Evolutionary conservation across 2,888 invertebrate genomes (phyloP), one percentile per base, ranked within the genome.

Genomic region (Drosophila peninsularis): DNA sequence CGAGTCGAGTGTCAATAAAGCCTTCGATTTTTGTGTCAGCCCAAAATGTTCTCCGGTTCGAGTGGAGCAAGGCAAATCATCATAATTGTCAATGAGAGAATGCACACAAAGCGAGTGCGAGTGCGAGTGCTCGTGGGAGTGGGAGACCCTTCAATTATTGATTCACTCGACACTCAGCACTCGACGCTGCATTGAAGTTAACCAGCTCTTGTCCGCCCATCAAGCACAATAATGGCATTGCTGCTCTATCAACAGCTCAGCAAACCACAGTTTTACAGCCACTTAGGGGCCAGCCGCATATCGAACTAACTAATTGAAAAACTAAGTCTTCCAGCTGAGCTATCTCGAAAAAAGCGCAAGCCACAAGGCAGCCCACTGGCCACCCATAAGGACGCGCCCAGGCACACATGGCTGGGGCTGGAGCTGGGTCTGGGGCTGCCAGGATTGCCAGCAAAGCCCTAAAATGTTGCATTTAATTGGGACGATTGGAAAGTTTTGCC

Each of bases 391-490:
- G n/a, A n/a, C n/a, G 52, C 41, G 52, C 58, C 34, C 36, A 58
- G 9, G 30, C 24, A 60, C 32, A 45, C 32, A 60, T 27, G 27
- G 1, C 9, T 44, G 14, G 5, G 10, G n/a, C n/a, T n/a, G n/a
- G n/a, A n/a, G n/a, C n/a, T n/a, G n/a, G n/a, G n/a, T n/a, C n/a
- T n/a, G n/a, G n/a, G n/a, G n/a, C n/a, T 3, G 24, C 24, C 4
- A 27, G 9, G 14, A 6, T 63, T 70, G 64, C 77, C 70, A 76
- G 62, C 68, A 82, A 70, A 67, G 53, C 71, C 71, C 55, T 53
- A 71, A 72, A 86, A 72, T 82, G 74, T 80, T 72, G 75, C 87
- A 72, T 86, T 78, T 86, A 82, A 82, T 82, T 86, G 81, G 81
- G 69, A 68, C 68, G 66, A 72, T 86, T 70, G 56, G 41, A 56